Conservation (phyloP, 2,888 invertebrate species). For the Caenorhabditis becei region DNA sequence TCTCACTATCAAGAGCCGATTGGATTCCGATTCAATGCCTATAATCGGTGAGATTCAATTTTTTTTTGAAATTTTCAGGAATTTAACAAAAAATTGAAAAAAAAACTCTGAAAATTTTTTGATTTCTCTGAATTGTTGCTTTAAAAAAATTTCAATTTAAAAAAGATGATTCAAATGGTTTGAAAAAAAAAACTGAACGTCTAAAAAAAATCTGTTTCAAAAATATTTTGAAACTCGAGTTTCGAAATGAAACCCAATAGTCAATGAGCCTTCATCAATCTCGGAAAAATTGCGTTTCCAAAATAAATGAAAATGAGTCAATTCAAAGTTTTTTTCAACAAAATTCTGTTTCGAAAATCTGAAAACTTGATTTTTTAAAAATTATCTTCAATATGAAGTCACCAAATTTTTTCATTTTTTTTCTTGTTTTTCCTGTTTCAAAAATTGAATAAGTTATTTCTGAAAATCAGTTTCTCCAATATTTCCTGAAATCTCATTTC, state of each 20-base stretch:
- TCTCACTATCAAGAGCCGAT: slow-evolving; percentile 63
- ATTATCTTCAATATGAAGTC: background rate
- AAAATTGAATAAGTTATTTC: slow-evolving; percentile 1
- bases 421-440: background rate
- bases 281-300: too few relatives aligned
- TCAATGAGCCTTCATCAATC: too few relatives aligned
- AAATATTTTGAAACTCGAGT: too few relatives aligned
- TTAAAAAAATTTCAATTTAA: too few relatives aligned
- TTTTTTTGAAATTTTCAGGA: background rate
- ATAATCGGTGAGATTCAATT: slow-evolving; percentile 69
- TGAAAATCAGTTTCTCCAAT: background rate
- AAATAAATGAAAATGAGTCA: too few relatives aligned
- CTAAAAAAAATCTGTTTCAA: too few relatives aligned
- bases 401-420: too few relatives aligned
- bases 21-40: slow-evolving; percentile 69
- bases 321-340: too few relatives aligned
- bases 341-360: background rate
- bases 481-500: too few relatives aligned
- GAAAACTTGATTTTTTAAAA: background rate
- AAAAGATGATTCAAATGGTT: background rate
- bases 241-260: too few relatives aligned
- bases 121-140: too few relatives aligned
- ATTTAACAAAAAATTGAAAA: background rate
- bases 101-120: background rate
- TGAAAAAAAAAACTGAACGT: slow-evolving; percentile 4